These are phyloP conservation scores for Piaya cayana DNA, from an alignment of 2,113 vertebrate genomes.

Conservation along the genomic window DNA sequence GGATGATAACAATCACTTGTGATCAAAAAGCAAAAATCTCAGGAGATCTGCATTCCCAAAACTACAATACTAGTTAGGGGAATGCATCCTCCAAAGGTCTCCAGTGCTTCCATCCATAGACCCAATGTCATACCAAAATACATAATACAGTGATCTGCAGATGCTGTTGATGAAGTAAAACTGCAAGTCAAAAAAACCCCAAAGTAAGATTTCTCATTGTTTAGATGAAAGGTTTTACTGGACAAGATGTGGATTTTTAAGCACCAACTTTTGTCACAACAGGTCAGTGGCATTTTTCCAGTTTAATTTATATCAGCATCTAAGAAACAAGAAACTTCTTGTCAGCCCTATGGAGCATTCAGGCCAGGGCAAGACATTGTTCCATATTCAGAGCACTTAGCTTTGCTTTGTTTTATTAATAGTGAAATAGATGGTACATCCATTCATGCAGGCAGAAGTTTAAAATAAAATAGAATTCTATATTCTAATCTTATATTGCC, in stretches of 20 bases:
- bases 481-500: background rate
- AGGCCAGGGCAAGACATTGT: background rate
- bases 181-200: background rate
- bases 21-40: background rate
- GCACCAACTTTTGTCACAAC: background rate
- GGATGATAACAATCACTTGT: background rate
- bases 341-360: background rate
- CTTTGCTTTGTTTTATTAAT: background rate
- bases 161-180: background rate
- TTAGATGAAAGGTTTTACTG: background rate
- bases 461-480: background rate
- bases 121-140: background rate
- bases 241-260: background rate
- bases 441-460: background rate
- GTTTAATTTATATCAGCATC: background rate
- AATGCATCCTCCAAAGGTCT: background rate
- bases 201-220: background rate
- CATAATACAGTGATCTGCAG: background rate
- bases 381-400: background rate
- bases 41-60: background rate
- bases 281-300: background rate
- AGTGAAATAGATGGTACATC: background rate
- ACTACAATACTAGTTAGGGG: background rate
- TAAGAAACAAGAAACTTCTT: background rate
- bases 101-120: background rate